Percentiles rank a stretch among this genome's conserved stretches.
These are phyloP conservation scores for Elachura formosa DNA, from an alignment of 2,113 vertebrate genomes.

Conservation along the genomic window DNA sequence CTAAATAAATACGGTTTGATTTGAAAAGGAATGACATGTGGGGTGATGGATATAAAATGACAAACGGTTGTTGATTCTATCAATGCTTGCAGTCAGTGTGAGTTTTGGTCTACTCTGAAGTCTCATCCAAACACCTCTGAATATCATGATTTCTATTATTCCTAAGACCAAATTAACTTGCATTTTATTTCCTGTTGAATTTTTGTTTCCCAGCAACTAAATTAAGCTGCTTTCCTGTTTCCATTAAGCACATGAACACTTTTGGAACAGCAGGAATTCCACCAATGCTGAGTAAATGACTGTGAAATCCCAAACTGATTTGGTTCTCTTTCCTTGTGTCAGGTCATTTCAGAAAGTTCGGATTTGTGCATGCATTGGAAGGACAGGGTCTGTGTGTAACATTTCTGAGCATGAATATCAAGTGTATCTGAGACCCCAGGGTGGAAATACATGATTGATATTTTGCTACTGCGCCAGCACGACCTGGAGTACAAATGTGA, in stretches of 20 bases:
- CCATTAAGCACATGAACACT: neutral
- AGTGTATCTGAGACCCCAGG: neutral
- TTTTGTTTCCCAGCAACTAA: neutral
- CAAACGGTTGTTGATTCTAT: neutral
- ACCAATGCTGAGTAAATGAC: neutral
- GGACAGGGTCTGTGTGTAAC: neutral
- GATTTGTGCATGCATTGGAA: neutral
- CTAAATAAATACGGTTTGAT: neutral
- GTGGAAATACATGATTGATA: neutral
- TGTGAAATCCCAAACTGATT: neutral
- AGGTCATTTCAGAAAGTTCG: neutral
- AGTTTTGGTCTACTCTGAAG: neutral
- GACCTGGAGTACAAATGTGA: neutral
- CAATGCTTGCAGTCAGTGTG: neutral
- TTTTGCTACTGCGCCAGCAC: neutral
- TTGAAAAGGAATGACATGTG: neutral
- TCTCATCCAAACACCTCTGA: neutral
- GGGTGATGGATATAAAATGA: neutral
- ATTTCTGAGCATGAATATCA: neutral
- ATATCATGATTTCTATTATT: neutral
- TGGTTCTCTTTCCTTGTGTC: neutral
- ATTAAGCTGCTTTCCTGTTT: neutral
- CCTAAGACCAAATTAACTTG: neutral
- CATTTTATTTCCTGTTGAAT: neutral
- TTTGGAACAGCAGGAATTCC: neutral